Evolutionary conservation across 2,113 vertebrate species (phyloP).

Genomic region (Vanacampus margaritifer): DNA sequence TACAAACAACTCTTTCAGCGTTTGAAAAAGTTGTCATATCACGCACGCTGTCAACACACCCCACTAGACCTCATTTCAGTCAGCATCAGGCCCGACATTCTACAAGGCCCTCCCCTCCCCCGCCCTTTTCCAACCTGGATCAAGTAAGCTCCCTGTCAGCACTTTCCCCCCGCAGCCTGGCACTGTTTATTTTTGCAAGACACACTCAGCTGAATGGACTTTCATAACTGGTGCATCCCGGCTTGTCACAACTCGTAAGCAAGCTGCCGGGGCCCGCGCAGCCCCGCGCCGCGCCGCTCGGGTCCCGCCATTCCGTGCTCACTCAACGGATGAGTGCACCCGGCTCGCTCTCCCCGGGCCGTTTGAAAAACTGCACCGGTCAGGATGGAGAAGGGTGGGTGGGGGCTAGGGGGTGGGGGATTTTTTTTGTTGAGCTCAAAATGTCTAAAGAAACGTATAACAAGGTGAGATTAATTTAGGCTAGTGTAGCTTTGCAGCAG

Average conservation of each 20-base stretch:
- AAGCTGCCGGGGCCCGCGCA: slow-evolving; percentile 45
- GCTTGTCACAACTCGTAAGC: slow-evolving; percentile 77
- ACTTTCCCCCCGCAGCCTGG: slow-evolving; percentile 66
- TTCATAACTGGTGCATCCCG: slow-evolving; percentile 72
- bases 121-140: slow-evolving; percentile 66
- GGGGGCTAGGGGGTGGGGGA: slow-evolving; percentile 1
- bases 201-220: slow-evolving; percentile 71
- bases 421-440: slow-evolving; percentile 16
- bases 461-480: background rate
- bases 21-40: background rate
- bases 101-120: slow-evolving; percentile 35
- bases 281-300: slow-evolving; percentile 40
- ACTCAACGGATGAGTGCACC: slow-evolving; percentile 56
- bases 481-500: background rate
- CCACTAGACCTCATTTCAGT: background rate
- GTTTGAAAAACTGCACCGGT: slow-evolving; percentile 42
- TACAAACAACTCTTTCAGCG: background rate
- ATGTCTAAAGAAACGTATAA: slow-evolving; percentile 5
- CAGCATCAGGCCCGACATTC: slow-evolving; percentile 35
- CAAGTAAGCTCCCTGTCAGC: slow-evolving; percentile 74
- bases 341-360: slow-evolving; percentile 34
- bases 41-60: background rate
- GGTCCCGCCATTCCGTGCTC: slow-evolving; percentile 49
- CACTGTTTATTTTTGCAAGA: slow-evolving; percentile 76
- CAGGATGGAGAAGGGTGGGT: slow-evolving; percentile 25